Conservation (phyloP, 2,797 vertebrate species). For the Cyclura pinguis region DNA sequence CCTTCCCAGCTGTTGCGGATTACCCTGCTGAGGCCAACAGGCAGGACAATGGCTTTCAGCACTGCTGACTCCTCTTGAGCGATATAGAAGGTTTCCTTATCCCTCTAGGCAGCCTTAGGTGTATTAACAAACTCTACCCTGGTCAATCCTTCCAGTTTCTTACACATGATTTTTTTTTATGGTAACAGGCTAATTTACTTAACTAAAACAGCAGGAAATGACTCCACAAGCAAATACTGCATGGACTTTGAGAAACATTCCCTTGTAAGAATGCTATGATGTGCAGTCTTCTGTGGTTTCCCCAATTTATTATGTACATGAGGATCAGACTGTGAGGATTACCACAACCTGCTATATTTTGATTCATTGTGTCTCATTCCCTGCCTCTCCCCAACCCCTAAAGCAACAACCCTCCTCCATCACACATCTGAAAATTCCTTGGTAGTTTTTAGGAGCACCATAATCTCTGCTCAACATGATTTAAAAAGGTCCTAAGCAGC, state of each 20-base stretch:
- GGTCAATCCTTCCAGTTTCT: too few species aligned
- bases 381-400: too few species aligned
- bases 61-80: too few species aligned
- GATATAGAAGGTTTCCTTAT: too few species aligned
- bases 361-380: not conserved
- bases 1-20: too few species aligned
- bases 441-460: not conserved
- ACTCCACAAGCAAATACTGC: not conserved
- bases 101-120: too few species aligned
- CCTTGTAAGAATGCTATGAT: not conserved
- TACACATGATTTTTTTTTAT: not conserved
- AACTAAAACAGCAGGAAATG: not conserved
- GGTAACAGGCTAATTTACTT: not conserved
- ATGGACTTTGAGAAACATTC: not conserved
- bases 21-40: too few species aligned
- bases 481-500: conserved; percentile 10
- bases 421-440: not conserved
- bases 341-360: not conserved
- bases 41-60: too few species aligned
- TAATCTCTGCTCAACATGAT: not conserved
- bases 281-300: not conserved
- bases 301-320: not conserved
- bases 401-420: too few species aligned
- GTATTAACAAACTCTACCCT: too few species aligned
- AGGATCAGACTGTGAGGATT: not conserved